These are phyloP conservation scores for sheep (Ovis aries) DNA, from an alignment of 2,113 vertebrate species.

Conservation along the genomic window DNA sequence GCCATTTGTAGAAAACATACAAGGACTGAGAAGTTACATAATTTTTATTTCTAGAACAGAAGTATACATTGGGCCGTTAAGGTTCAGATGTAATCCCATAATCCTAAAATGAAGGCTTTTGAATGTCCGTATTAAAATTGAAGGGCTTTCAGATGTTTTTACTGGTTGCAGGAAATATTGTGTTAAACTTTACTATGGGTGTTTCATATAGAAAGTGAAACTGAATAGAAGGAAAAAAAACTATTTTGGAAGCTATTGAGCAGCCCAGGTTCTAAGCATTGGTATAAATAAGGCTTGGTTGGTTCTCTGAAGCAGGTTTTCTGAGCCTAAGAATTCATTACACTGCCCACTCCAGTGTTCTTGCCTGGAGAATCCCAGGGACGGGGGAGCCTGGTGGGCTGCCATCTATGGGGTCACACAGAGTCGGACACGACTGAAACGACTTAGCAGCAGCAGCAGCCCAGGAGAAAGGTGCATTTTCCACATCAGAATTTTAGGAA, in stretches of 20 bases:
- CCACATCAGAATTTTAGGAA: background rate
- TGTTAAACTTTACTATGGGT: background rate
- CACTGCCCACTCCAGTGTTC: background rate
- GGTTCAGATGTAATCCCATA: background rate
- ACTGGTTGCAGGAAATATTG: background rate
- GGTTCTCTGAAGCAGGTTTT: background rate
- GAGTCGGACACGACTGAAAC: too few relatives aligned
- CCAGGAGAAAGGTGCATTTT: background rate
- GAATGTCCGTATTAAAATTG: background rate
- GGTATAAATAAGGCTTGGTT: background rate
- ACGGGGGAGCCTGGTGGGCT: too few relatives aligned
- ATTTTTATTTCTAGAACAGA: constrained; percentile 3
- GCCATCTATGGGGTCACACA: too few relatives aligned
- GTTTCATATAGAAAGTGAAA: constrained; percentile 64
- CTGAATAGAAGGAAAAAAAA: constrained; percentile 30
- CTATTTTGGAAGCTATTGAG: background rate
- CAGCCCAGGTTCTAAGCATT: background rate
- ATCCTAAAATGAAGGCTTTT: constrained; percentile 13
- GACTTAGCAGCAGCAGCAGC: too few relatives aligned
- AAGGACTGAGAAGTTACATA: background rate
- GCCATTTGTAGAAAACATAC: background rate
- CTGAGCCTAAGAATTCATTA: background rate
- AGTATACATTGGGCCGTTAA: background rate
- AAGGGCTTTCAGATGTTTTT: background rate
- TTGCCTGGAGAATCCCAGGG: too few relatives aligned